Evolutionary conservation across 2,113 vertebrate genomes (phyloP).

Genomic region (Cynoglossus semilaevis): DNA sequence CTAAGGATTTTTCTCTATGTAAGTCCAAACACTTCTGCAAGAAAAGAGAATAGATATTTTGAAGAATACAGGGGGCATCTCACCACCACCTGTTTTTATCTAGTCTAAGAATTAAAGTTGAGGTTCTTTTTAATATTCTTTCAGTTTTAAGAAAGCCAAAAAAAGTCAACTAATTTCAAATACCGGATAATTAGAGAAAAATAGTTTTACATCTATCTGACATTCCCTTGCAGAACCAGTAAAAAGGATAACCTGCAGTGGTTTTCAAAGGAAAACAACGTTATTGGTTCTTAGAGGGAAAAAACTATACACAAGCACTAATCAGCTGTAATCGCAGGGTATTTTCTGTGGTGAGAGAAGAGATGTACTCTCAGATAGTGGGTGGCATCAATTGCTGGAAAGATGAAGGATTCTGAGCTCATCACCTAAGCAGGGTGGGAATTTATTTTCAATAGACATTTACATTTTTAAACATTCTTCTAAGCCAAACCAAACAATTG

Average conservation of each 20-base stretch:
- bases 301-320: slow-evolving; percentile 50
- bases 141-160: no score
- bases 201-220: background rate
- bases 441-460: background rate
- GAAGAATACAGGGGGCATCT: no score
- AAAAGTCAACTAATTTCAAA: no score
- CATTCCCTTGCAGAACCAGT: no score
- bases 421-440: slow-evolving; percentile 2
- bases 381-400: slow-evolving; percentile 37
- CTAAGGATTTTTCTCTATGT: no score
- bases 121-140: no score
- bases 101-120: no score
- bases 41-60: no score
- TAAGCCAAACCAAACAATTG: background rate
- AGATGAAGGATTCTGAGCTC: slow-evolving; percentile 8
- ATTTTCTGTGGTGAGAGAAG: slow-evolving; percentile 30
- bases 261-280: slow-evolving; percentile 31
- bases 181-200: background rate
- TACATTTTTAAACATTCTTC: background rate
- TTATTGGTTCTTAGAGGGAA: slow-evolving; percentile 41
- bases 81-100: no score
- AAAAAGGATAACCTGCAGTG: slow-evolving; percentile 2
- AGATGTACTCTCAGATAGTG: slow-evolving; percentile 28
- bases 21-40: no score
- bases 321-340: slow-evolving; percentile 49